phyloP scores from a whole-genome alignment of 2,797 vertebrate genomes.

The Glyptemys insculpta region DNA sequence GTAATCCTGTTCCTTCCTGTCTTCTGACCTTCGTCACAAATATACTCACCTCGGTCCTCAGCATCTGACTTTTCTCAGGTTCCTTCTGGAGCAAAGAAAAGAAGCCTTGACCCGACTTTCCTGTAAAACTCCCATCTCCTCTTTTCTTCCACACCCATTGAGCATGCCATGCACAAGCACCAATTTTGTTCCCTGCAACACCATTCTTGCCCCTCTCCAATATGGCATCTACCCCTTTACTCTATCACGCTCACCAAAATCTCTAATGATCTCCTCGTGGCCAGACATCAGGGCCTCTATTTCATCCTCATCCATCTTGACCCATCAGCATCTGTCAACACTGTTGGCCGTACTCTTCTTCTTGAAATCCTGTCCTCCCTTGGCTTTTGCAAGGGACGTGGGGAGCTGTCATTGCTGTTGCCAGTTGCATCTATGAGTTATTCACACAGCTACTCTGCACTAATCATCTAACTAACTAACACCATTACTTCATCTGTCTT shows the following conservation, averaged over 20 bases:
- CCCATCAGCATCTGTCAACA: background rate
- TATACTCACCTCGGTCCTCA: background rate
- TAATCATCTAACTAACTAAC: background rate
- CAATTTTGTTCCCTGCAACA: fast-evolving
- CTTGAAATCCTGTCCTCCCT: background rate
- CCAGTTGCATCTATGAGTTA: background rate
- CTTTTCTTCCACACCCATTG: background rate
- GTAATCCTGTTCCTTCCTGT: background rate
- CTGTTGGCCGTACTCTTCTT: background rate
- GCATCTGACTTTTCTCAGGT: background rate
- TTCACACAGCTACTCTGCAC: background rate
- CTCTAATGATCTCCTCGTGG: background rate
- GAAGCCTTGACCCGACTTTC: background rate
- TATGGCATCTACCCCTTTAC: background rate
- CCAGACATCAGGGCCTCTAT: background rate
- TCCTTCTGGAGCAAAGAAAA: background rate
- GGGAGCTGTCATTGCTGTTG: background rate
- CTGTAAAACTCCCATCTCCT: background rate
- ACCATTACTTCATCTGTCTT: background rate
- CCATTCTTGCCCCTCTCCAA: background rate
- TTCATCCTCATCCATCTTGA: background rate
- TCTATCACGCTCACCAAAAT: fast-evolving
- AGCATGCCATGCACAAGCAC: fast-evolving
- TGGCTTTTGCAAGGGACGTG: background rate
- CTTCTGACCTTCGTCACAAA: background rate